These are phyloP conservation scores for Vultur gryphus DNA, from an alignment of 2,797 vertebrate genomes.

Conservation along the genomic window DNA sequence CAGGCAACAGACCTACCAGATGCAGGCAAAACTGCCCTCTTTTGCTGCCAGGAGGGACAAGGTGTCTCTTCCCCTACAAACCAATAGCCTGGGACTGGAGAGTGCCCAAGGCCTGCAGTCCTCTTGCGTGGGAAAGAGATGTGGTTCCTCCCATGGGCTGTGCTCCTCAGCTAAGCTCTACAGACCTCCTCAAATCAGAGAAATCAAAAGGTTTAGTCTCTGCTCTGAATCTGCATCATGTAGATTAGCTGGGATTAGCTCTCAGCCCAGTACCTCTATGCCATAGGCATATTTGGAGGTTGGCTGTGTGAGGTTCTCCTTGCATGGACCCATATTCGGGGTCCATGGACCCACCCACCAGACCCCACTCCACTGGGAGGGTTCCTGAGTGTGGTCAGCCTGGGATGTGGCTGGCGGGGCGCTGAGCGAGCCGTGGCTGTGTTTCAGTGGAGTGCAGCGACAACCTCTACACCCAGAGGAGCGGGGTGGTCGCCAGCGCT, in stretches of 20 bases:
- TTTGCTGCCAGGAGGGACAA: neutral
- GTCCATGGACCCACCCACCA: neutral
- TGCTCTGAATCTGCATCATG: neutral
- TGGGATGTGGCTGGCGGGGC: neutral
- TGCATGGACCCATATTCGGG: neutral
- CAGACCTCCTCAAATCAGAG: neutral
- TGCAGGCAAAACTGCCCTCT: neutral
- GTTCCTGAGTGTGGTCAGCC: neutral
- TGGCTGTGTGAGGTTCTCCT: neutral
- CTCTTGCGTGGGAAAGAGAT: neutral
- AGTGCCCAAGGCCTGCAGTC: neutral
- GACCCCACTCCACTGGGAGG: neutral
- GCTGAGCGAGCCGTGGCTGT: neutral
- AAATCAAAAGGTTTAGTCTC: neutral
- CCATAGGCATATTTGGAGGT: neutral
- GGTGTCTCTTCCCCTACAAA: neutral
- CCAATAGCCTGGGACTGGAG: neutral
- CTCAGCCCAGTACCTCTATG: neutral
- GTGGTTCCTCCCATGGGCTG: neutral
- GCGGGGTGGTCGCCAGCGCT: slow-evolving; percentile 80
- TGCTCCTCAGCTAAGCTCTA: neutral
- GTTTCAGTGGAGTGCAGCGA: slow-evolving; percentile 90
- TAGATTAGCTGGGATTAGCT: neutral
- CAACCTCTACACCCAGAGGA: slow-evolving; percentile 85
- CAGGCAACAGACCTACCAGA: neutral